These are phyloP conservation scores for Tuberolachnus salignus DNA, from an alignment of 2,888 invertebrate species.

Conservation along the genomic window DNA sequence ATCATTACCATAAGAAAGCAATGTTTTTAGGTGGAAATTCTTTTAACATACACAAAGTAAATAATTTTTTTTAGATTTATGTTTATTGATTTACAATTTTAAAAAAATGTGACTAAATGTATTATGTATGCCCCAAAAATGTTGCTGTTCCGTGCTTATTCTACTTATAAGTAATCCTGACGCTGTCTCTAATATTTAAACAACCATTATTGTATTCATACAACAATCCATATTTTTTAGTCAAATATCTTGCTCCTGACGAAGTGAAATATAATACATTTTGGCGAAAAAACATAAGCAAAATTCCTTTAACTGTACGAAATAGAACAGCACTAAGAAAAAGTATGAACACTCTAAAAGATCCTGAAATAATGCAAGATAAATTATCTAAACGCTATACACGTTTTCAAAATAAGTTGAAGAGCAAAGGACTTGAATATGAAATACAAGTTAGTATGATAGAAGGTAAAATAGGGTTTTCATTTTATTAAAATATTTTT, in stretches of 20 bases:
- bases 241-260: slow-evolving; percentile 72
- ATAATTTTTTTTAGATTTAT: no score
- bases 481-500: neutral
- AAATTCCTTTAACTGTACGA: slow-evolving; percentile 64
- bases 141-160: no score
- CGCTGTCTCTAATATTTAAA: no score
- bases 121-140: no score
- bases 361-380: slow-evolving; percentile 63
- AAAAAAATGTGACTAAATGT: no score
- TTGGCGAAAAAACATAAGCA: slow-evolving; percentile 58
- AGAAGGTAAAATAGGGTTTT: neutral
- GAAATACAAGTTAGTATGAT: slow-evolving; percentile 60
- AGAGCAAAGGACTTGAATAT: slow-evolving; percentile 61
- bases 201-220: neutral
- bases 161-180: no score
- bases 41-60: no score
- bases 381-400: slow-evolving; percentile 63
- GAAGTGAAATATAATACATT: slow-evolving; percentile 69
- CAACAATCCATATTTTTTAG: slow-evolving; percentile 64
- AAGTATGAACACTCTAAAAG: slow-evolving; percentile 63
- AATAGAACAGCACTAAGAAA: slow-evolving; percentile 65
- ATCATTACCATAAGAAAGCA: no score
- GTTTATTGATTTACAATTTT: no score
- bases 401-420: slow-evolving; percentile 61
- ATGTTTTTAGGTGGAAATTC: no score